A percentile compares a stretch with the other conserved stretches of the same genome.
Evolutionary conservation across 2,888 invertebrate species (phyloP).

Genomic region (Dryobotodes eremita): DNA sequence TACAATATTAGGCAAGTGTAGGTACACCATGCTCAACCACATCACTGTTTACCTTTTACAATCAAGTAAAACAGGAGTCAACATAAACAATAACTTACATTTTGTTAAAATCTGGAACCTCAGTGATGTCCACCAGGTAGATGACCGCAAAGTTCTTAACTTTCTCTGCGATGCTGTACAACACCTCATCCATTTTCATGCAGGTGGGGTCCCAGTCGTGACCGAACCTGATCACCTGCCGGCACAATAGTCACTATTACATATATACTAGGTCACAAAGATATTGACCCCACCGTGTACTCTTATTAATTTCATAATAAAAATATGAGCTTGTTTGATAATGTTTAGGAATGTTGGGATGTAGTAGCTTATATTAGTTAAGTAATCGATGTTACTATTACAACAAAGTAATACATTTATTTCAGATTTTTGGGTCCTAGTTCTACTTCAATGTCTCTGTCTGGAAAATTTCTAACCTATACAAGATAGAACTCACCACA

Average conservation of each 20-base stretch:
- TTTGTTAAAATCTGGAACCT: constrained; percentile 99
- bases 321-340: not conserved
- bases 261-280: not conserved
- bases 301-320: not conserved
- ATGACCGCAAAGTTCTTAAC: constrained; percentile 99
- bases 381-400: not conserved
- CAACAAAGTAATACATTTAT: not conserved
- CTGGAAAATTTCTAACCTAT: constrained; percentile 36
- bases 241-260: constrained; percentile 2
- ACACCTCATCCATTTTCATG: constrained; percentile 99
- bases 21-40: not conserved
- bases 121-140: constrained; percentile 99
- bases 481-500: constrained; percentile 92
- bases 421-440: not conserved
- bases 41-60: not conserved
- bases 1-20: not conserved
- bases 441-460: not conserved
- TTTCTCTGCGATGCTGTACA: constrained; percentile 99
- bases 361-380: not conserved
- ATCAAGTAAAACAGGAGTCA: not conserved
- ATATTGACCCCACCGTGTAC: not conserved
- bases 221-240: constrained; percentile 98
- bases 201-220: constrained; percentile 99
- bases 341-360: not conserved
- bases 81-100: constrained; percentile 91